Percentiles rank a stretch among this genome's conserved stretches.
Conservation (phyloP, 1,140 invertebrate species). For the Oryctes rhinoceros region DNA sequence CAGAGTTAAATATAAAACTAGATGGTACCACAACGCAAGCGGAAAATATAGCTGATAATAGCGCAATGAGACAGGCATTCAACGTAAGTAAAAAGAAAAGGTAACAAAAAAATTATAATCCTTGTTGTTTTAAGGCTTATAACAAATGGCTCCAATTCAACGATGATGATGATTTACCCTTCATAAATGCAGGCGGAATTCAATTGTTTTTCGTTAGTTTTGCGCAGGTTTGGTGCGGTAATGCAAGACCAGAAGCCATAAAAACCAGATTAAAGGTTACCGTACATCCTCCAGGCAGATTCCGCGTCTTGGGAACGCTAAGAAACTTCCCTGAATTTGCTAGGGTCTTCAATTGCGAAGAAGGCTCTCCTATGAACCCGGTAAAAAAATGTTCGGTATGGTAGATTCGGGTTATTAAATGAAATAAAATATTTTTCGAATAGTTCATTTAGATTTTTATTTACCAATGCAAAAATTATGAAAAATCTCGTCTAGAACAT, state of each 20-base stretch:
- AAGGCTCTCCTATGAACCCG: constrained; percentile 81
- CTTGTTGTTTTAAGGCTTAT: constrained; percentile 65
- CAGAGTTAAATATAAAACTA: constrained; percentile 68
- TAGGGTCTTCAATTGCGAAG: constrained; percentile 73
- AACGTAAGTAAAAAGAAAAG: constrained; percentile 62
- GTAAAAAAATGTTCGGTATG: constrained; percentile 83
- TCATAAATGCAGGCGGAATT: constrained; percentile 75
- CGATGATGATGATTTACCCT: constrained; percentile 72
- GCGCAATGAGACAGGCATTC: constrained; percentile 86
- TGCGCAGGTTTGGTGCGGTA: constrained; percentile 86
- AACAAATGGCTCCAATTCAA: constrained; percentile 69
- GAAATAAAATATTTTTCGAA: constrained; percentile 8
- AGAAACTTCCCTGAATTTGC: constrained; percentile 86
- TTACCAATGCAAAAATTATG: constrained; percentile 82
- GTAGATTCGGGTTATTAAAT: constrained; percentile 60
- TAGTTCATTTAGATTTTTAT: constrained; percentile 62
- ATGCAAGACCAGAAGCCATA: constrained; percentile 84
- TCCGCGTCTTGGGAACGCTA: constrained; percentile 78
- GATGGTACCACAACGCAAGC: constrained; percentile 74
- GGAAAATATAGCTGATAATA: constrained; percentile 92
- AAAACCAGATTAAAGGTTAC: constrained; percentile 80
- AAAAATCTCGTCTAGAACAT: constrained; percentile 64
- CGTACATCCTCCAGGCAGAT: constrained; percentile 85
- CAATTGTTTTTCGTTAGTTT: constrained; percentile 88
- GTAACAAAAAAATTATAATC: neutral